Percentiles rank a stretch among this genome's conserved stretches.
These are phyloP conservation scores for Agrochola macilenta DNA, from an alignment of 2,888 invertebrate species.

Conservation along the genomic window DNA sequence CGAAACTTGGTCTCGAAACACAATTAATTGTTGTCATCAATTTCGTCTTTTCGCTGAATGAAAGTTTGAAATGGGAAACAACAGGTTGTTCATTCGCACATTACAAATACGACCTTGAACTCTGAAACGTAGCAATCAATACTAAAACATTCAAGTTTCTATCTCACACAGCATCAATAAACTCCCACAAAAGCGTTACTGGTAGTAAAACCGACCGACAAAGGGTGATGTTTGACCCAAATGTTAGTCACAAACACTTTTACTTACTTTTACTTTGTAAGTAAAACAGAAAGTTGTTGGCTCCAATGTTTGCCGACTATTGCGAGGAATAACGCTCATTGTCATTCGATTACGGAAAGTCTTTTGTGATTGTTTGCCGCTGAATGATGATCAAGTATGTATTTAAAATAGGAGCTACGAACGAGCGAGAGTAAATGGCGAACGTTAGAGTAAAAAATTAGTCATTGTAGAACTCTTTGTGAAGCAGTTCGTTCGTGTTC, in stretches of 20 bases:
- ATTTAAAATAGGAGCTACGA: not conserved
- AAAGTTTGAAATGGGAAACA: not conserved
- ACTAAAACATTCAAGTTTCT: constrained; percentile 3
- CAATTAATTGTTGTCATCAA: not conserved
- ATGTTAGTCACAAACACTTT: constrained; percentile 34
- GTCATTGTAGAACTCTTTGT: not conserved
- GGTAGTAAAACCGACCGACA: constrained; percentile 4
- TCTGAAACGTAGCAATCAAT: constrained; percentile 17
- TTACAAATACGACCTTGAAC: constrained; percentile 4
- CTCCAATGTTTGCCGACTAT: constrained; percentile 22
- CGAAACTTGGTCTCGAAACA: not conserved
- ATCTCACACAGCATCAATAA: constrained; percentile 17
- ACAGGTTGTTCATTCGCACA: not conserved
- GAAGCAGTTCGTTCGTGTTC: not conserved
- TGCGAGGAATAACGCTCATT: constrained; percentile 22
- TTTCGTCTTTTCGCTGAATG: not conserved
- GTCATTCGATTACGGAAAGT: constrained; percentile 14
- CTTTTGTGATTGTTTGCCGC: constrained; percentile 25
- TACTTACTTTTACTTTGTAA: no score
- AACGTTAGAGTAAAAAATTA: not conserved
- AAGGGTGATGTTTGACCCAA: constrained; percentile 18
- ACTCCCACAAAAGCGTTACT: constrained; percentile 7
- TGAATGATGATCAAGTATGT: not conserved
- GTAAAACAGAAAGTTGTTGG: constrained; percentile 35
- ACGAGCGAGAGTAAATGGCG: not conserved